Percentiles rank a stretch among this genome's conserved stretches.
phyloP scores from a whole-genome alignment of 2,797 vertebrate species.

The Oceanodroma leucorhoa region DNA sequence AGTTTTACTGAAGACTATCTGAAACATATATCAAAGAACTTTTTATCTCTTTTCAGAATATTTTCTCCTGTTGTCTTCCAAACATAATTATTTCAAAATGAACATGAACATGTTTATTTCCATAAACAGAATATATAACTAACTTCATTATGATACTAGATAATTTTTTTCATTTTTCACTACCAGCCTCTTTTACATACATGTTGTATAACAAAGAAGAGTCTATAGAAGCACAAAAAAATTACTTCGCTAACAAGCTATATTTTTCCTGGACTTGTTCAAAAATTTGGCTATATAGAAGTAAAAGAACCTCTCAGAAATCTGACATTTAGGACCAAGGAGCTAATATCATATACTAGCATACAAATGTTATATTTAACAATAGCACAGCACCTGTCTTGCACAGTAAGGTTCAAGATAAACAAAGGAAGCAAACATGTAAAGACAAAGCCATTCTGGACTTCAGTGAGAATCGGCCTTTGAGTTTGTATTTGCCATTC shows the following conservation, averaged over 20 bases:
- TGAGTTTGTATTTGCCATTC: not conserved
- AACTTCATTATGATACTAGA: not conserved
- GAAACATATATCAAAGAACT: not conserved
- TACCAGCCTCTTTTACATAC: not conserved
- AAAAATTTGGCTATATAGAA: not conserved
- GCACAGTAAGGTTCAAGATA: not conserved
- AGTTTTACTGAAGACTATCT: not conserved
- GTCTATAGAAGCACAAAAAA: not conserved
- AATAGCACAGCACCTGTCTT: not conserved
- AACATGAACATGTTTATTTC: not conserved
- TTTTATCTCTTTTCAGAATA: not conserved
- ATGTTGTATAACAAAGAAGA: not conserved
- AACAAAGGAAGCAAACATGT: not conserved
- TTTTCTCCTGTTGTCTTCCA: not conserved
- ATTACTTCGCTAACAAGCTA: not conserved
- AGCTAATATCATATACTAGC: not conserved
- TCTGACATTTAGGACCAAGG: not conserved
- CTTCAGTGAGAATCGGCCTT: fast-evolving
- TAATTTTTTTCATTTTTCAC: not conserved
- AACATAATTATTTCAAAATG: not conserved
- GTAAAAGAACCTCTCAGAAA: not conserved
- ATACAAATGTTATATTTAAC: not conserved
- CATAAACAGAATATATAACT: not conserved
- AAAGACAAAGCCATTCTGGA: not conserved
- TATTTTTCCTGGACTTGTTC: not conserved